Evolutionary conservation across 1,140 invertebrate species (phyloP), one percentile per base, ranked within the genome.

Genomic region (Trissolcus basalis): DNA sequence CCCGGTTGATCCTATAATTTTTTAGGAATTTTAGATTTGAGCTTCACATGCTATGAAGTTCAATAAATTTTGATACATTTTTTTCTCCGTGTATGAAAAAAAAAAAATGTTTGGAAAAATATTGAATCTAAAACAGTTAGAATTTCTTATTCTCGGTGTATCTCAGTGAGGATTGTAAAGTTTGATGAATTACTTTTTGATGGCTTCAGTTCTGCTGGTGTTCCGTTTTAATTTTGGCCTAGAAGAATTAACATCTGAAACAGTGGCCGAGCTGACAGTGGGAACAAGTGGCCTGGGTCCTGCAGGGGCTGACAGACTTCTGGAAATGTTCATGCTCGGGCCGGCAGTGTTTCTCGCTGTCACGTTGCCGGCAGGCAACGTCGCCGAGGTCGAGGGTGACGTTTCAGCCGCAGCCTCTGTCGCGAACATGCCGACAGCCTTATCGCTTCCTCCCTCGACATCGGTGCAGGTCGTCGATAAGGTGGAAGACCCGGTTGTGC

Each of bases 171-270:
- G n/a, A n/a, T n/a, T n/a, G n/a, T n/a, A n/a, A n/a, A n/a, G n/a
- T n/a, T n/a, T n/a, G n/a, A n/a, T n/a, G n/a, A 63, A 84, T 75
- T 19, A 87, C 86, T 87, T 88, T 77, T 82, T 81, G 11, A 89
- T 82, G 13, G 86, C 82, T 53, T 89, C 86, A 10, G 86, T 88
- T 9, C 84, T 80, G 50, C 86, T 89, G 19, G 83, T 79, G 32
- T 80, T 86, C 43, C 87, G 79, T 33, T 81, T 81, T 4, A 87
- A 63, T 32, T 82, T 83, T 12, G 82, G 81, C 15, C 83, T 88
- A 56, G 89, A 89, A 0, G 83, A 80, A 70, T 86, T 82, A 69
- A 85, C 47, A 80, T 87, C 65, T 67, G 84, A 53, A 53, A 80
- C 54, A 85, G 86, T 75, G 77, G 85, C 36, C 56, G 81, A 76